Base-by-base conservation (phyloP, 1,140 invertebrate genomes). In the Leucophenga varia region DNA sequence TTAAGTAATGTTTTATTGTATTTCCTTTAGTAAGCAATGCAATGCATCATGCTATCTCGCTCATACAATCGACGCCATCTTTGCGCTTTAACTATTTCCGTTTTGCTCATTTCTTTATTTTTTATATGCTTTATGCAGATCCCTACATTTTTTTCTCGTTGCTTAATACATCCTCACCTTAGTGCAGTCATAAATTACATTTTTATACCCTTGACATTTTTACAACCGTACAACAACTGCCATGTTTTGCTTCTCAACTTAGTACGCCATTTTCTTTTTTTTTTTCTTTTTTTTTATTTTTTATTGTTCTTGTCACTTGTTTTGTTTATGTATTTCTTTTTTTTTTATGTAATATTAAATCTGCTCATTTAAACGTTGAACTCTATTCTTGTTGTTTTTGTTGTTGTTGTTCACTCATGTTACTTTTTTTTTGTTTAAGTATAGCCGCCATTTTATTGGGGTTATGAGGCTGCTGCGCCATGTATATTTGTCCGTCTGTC, bases 171-270 rank as follows among this genome's bases (percentile, higher is more conserved):
- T 52, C 49, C 53, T 45, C 56, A 31, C 35, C 43, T 47, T 46
- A 42, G 38, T 64, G 61, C 57, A 64, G 61, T 54, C 61, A 65
- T 65, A 65, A 65, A 65, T 65, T 67, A 67, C 52, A 61, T 67
- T 67, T 61, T 16, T 47, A 43, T 64, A 55, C 61, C 61, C 61
- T 64, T 64, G 61, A 61, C 61, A 65, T 64, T 64, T 64, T 64
- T 61, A 64, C 57, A 48, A 54, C 45, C 39, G 35, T 40, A 12
- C 54, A n/a, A n/a, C n/a, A n/a, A n/a, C n/a, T n/a, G n/a, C n/a
- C n/a, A n/a, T n/a, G n/a, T n/a, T n/a, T n/a, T n/a, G n/a, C n/a
- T n/a, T n/a, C n/a, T n/a, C n/a, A n/a, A n/a, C n/a, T n/a, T n/a
- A n/a, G n/a, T n/a, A n/a, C n/a, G n/a, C 10, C 22, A 25, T 25